Conservation (phyloP, 2,113 vertebrate species). For the Saimiri boliviensis region DNA sequence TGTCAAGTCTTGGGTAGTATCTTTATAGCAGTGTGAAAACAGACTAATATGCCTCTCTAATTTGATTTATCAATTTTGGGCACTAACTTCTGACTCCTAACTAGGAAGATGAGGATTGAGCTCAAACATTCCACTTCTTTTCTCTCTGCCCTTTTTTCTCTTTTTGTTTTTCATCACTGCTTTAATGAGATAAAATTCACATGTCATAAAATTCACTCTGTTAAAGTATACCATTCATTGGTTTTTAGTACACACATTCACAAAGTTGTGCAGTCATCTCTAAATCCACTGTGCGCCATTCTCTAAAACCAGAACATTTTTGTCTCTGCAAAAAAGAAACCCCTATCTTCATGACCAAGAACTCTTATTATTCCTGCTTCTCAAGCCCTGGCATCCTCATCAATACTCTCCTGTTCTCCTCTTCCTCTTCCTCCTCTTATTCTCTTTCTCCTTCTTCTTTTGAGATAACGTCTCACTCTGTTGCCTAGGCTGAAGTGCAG, state of each 20-base stretch:
- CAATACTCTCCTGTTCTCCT: too few relatives aligned
- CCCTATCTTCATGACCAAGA: neutral
- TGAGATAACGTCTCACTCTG: too few relatives aligned
- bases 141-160: neutral
- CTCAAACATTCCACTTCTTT: neutral
- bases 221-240: neutral
- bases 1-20: too few relatives aligned
- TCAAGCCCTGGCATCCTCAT: neutral
- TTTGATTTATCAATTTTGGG: neutral
- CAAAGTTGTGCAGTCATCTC: neutral
- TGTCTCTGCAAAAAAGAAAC: neutral
- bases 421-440: too few relatives aligned
- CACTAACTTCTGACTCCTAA: neutral
- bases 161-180: neutral
- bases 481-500: too few relatives aligned
- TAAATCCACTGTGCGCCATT: neutral
- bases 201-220: neutral
- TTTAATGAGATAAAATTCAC: slow-evolving; percentile 15
- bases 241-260: neutral
- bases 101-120: neutral
- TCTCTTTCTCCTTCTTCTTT: too few relatives aligned
- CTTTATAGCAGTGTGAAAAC: too few relatives aligned
- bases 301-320: neutral
- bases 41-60: too few relatives aligned
- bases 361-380: too few relatives aligned